Evolutionary conservation across 1,140 invertebrate species (phyloP), one percentile per base, ranked within the genome.

Genomic region (Geopemphigus sp.): DNA sequence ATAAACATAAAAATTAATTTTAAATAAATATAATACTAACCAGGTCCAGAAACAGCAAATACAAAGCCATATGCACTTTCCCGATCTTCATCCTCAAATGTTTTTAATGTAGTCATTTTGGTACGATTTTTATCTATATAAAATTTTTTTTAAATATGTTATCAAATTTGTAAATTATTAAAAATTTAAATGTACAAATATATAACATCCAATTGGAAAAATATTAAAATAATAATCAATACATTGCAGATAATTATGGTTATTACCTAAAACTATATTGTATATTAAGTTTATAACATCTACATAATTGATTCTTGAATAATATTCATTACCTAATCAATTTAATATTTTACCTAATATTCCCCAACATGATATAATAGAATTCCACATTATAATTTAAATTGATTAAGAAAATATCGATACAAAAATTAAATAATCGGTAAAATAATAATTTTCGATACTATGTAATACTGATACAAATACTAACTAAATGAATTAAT

Each of bases 31-130:
- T 70, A 81, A n/a, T 80, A 88, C 90, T 89, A 89, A 97, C 96
- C 95, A 88, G 96, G 97, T 82, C 97, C 97, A 80, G 97, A 98
- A 24, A 99, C 97, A 26, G 95, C 96, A 85, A 92, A 96, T 1
- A 99, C 97, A 88, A 95, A 98, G 83, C 97, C 97, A 87, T 94
- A 98, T 83, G 90, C 91, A 24, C 90, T 90, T 86, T 98, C 97
- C 84, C 90, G 92, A 57, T 97, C 94, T 83, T 92, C 94, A 88
- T 96, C 91, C 82, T 87, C 87, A 84, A 97, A 90, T 87, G 91
- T 93, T 83, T 89, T 88, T 61, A 82, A 73, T 6, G 72, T 39
- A 68, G 82, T 81, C 82, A 82, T 82, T 80, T 81, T 82, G 11
- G 59, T 6, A 66, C 14, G n/a, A 26, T 78, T 78, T 50, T 78